phyloP scores from a whole-genome alignment of 2,797 vertebrate species.

The Typhlichthys eigenmanni region DNA sequence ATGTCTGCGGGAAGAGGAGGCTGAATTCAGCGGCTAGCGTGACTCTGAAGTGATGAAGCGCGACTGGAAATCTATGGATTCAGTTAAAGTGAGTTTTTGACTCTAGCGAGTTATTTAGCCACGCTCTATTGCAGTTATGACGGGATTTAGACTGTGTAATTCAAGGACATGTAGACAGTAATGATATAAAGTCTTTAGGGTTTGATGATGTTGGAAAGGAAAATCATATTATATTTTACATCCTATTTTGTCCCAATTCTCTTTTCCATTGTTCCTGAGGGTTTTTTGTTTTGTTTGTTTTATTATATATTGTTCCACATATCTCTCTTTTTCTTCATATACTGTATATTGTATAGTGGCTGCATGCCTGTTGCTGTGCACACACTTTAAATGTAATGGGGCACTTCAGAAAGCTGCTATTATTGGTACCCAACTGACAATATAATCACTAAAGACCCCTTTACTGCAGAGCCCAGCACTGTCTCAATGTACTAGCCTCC shows the following conservation, averaged over 20 bases:
- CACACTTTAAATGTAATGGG: constrained; percentile 57
- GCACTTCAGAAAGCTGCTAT: constrained; percentile 47
- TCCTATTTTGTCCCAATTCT: neutral
- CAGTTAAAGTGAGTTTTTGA: neutral
- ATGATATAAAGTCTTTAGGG: neutral
- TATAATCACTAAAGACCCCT: constrained; percentile 46
- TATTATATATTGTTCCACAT: neutral
- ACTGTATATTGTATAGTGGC: neutral
- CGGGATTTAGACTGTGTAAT: constrained; percentile 3
- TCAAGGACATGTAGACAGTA: neutral
- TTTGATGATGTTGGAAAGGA: neutral
- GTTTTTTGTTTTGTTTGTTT: constrained; percentile 3
- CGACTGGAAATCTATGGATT: too few relatives aligned
- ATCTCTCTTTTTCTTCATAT: neutral
- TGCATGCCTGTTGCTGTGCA: constrained; percentile 32
- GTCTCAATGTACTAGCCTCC: constrained; percentile 25
- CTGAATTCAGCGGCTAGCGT: constrained; percentile 1
- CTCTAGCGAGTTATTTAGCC: constrained; percentile 7
- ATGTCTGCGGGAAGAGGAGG: constrained; percentile 13
- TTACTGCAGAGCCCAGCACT: constrained; percentile 40
- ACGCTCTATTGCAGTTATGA: neutral
- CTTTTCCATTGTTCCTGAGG: neutral
- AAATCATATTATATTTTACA: neutral
- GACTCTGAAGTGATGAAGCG: neutral
- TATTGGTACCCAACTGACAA: constrained; percentile 49